Base-by-base conservation (phyloP, 2,888 invertebrate genomes). In the Mermis nigrescens region DNA sequence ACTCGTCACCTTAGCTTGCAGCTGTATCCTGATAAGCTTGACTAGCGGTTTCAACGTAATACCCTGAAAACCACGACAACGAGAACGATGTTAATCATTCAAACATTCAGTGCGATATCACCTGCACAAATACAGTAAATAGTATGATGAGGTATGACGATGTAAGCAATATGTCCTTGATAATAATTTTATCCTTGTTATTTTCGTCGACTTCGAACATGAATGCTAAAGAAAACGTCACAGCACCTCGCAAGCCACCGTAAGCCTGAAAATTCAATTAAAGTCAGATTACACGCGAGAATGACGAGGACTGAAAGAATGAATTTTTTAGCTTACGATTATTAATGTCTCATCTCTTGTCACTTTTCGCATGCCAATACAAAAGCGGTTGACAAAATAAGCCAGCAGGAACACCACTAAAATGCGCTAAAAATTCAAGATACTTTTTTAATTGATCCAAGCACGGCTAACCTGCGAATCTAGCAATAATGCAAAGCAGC, bases 161-260 rank as follows among this genome's bases (percentile, higher is more conserved):
- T 3, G 74, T 72, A 27, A 75, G 69, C 55, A 76, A 70, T 53
- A 65, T 61, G n/a, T 63, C 62, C 38, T 65, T 66, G 2, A 68
- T 65, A 52, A 72, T 63, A 1, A 67, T 66, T 1, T 68, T 62
- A 7, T 67, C 65, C 7, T 29, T 12, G 15, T 29, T 12, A 4
- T 12, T 48, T 29, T 7, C 12, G 15, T 53, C 31, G 22, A 31
- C 12, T 15, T 72, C 63, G 29, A 80, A 68, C 72, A 79, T 74
- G 59, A 76, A 76, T 1, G 77, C 79, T 55, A 80, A 69, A 0
- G 78, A 78, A 68, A 80, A 79, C 32, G 78, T 78, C 1, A 79
- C 78, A 1, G 79, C 79, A 2, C 79, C 79, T 32, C 79, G 69
- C 28, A 79, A 70, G 19, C 79, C 79, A 22, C 79, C 79, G 64